Evolutionary conservation across 1,140 invertebrate genomes (phyloP), one percentile per base, ranked within the genome.

Genomic region (Pseudomyrmex dendroicus): DNA sequence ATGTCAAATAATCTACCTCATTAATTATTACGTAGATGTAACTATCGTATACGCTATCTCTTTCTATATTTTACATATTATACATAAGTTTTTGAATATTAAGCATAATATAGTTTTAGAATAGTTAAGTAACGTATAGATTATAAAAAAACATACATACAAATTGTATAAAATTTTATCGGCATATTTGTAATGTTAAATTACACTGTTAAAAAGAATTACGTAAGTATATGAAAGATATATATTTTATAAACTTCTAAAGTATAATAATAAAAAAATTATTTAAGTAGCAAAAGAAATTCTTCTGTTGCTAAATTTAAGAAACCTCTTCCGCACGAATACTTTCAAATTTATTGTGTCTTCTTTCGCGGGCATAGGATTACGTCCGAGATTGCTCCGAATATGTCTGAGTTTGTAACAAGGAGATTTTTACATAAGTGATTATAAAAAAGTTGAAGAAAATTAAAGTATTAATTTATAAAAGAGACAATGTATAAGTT

Each of bases 1-100:
- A 66, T 25, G 56, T 13, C 17, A 78, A 7, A 35, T 78, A 7
- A 35, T 78, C 74, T 78, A 78, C 64, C 74, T 78, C 74, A 67
- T 77, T 56, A 68, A 59, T 68, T 57, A 8, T 22, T 68, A 68
- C 13, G 12, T 68, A 54, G 13, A 70, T n/a, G 4, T 54, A 70
- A 13, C 12, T 66, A 66, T 66, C 17, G 9, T 66, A 48, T 61
- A 25, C 25, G 0, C 25, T 25, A 35, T 35, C 35, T 35, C 35
- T 35, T 7, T 35, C 35, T 5, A 1, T 35, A 4, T 35, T 35
- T 35, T 35, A 35, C 4, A 35, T 35, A 7, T 35, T 35, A 35
- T 35, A 35, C 0, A 7, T 35, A 7, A 0, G 5, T 35, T 25
- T 7, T 5, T 35, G 35, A 35, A 4, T 35, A 5, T 35, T 68